A percentile compares a stretch with the other conserved stretches of the same genome.
Conservation (phyloP, 2,113 vertebrate species). For the Mirza zaza region DNA sequence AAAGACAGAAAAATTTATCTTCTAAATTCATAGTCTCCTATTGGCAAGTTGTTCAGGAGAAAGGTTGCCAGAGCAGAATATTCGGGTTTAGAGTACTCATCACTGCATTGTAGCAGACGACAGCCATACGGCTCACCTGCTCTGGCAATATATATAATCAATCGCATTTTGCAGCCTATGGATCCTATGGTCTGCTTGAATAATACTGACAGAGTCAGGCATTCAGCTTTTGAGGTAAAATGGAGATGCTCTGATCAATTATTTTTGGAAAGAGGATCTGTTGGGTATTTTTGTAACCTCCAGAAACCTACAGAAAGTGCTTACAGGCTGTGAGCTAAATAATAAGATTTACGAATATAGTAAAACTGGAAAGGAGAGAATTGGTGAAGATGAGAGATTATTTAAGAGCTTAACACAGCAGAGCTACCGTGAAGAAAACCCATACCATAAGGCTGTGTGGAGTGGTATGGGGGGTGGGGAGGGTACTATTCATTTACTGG, state of each 20-base stretch:
- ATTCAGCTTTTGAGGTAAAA: background rate
- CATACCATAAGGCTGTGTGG: accelerated
- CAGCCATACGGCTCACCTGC: background rate
- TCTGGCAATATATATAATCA: background rate
- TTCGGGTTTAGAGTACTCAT: background rate
- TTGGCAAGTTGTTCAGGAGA: background rate
- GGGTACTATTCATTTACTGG: background rate
- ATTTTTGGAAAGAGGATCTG: background rate
- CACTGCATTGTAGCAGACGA: background rate
- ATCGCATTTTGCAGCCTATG: background rate
- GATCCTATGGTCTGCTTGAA: background rate
- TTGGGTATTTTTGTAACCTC: background rate
- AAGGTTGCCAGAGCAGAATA: background rate
- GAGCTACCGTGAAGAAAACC: background rate
- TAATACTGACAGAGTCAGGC: background rate
- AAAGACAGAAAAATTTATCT: background rate
- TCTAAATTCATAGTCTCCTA: background rate
- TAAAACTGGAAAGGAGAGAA: background rate
- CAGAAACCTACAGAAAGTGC: background rate
- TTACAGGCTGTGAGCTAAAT: background rate
- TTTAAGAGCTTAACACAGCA: background rate
- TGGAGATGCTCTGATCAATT: background rate
- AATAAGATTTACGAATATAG: background rate
- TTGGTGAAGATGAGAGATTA: background rate
- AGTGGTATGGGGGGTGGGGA: accelerated